These are phyloP conservation scores for Trichonephila clavata DNA, from an alignment of 1,140 invertebrate genomes.

Conservation along the genomic window DNA sequence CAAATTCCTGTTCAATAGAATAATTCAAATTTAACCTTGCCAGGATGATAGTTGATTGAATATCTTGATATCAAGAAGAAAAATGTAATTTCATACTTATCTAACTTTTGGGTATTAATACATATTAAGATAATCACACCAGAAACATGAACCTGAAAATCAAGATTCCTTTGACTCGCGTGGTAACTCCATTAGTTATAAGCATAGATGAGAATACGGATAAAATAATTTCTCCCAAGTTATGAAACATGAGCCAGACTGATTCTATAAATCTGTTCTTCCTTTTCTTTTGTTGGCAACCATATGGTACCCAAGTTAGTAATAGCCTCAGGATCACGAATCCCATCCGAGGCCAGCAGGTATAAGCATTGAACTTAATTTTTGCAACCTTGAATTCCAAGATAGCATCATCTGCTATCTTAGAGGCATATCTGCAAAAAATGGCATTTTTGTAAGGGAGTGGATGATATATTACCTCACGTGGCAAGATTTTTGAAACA, in stretches of 20 bases:
- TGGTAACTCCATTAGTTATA: neutral
- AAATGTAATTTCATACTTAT: neutral
- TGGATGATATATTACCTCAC: neutral
- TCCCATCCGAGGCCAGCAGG: neutral
- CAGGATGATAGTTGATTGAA: neutral
- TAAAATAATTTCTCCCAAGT: neutral
- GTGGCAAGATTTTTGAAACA: neutral
- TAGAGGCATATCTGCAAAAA: neutral
- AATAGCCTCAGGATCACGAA: neutral
- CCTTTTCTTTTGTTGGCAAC: neutral
- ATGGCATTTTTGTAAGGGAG: neutral
- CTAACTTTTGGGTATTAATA: neutral
- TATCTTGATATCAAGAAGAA: neutral
- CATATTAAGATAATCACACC: neutral
- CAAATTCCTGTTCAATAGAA: too few species aligned
- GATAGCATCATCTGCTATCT: neutral
- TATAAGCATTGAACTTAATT: neutral
- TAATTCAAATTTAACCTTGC: neutral
- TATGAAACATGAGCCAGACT: conserved; percentile 16
- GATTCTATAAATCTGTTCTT: conserved; percentile 7
- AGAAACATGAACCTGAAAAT: neutral
- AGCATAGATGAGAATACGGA: neutral
- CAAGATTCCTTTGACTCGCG: neutral
- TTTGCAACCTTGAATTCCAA: conserved; percentile 7
- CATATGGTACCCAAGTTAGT: neutral